phyloP scores from a whole-genome alignment of 2,888 invertebrate genomes.

The Polyploca ridens region DNA sequence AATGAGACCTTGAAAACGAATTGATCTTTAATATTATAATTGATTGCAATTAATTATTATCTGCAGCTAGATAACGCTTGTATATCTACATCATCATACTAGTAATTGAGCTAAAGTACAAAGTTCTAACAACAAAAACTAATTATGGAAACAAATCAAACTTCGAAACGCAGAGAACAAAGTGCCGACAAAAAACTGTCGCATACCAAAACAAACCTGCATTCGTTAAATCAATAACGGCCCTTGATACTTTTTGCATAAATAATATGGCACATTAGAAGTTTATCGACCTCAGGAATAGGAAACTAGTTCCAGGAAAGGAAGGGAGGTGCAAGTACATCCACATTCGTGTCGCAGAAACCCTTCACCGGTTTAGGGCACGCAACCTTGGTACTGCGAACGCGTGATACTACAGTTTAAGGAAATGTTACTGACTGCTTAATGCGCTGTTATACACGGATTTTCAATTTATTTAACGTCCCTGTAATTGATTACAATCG shows the following conservation, averaged over 20 bases:
- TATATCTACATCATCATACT: not conserved
- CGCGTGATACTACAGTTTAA: not conserved
- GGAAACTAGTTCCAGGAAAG: conserved; percentile 16
- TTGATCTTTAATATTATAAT: not conserved
- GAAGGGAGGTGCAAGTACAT: conserved; percentile 24
- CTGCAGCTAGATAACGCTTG: not conserved
- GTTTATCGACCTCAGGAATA: conserved; percentile 18
- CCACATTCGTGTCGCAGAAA: conserved; percentile 27
- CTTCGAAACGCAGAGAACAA: not conserved
- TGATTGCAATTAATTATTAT: not conserved
- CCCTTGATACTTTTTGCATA: not conserved
- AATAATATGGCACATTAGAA: conserved; percentile 13
- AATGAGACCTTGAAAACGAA: not conserved
- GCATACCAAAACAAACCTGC: not conserved
- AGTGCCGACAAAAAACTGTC: conserved; percentile 7
- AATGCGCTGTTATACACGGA: not conserved
- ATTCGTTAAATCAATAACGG: conserved; percentile 1
- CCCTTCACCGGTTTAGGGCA: conserved; percentile 32
- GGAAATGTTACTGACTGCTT: not conserved
- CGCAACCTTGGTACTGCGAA: conserved; percentile 17
- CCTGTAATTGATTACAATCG: not conserved
- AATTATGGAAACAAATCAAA: not conserved
- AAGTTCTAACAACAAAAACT: not conserved
- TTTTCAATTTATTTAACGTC: not conserved
- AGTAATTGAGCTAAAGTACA: not conserved